Base-by-base conservation (phyloP, 2,113 vertebrate genomes). In the Pseudopipra pipra region DNA sequence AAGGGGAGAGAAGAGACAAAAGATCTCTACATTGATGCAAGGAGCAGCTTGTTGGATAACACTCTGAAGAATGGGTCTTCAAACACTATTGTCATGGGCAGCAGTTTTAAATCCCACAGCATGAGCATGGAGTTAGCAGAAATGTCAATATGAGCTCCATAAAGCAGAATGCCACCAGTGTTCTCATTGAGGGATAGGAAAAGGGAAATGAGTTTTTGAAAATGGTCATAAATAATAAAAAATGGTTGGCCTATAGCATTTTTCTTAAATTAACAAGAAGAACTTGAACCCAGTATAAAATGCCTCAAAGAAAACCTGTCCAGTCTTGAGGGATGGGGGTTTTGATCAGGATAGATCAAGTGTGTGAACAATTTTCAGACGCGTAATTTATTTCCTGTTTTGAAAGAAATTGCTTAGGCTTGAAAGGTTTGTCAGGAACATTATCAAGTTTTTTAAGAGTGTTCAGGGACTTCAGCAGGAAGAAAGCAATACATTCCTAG, bases 191-290 rank as follows among this genome's bases (percentile, higher is more conserved):
- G 59, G 49, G 44, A 75, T 11, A 63, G 76, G 72, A 81, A 92
- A 94, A 76, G 44, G 68, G 49, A 96, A 96, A 97, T 90, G 65
- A 94, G 68, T 49, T 88, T 94, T 92, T 95, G 47, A 93, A 95
- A 96, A 97, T 85, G 87, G 77, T 92, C 94, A 96, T 96, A 96
- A 95, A 95, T 93, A 97, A 96, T 96, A 87, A 85, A 94, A 94
- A 85, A 89, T 79, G 14, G 10, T 63, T 95, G 94, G 66, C 90
- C 85, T 93, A 96, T 95, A 78, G 68, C 76, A 93, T 91, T 97
- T 96, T 93, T 94, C 93, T 92, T 92, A 90, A 94, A 94, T 93
- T 91, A 96, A 96, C 84, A 93, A 85, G 85, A 77, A 77, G 85
- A 72, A 87, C 56, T 76, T 93, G 76, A 90, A 87, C 73, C 58